These are phyloP conservation scores for Dasyurus viverrinus DNA, from an alignment of 2,113 vertebrate species.

Conservation along the genomic window DNA sequence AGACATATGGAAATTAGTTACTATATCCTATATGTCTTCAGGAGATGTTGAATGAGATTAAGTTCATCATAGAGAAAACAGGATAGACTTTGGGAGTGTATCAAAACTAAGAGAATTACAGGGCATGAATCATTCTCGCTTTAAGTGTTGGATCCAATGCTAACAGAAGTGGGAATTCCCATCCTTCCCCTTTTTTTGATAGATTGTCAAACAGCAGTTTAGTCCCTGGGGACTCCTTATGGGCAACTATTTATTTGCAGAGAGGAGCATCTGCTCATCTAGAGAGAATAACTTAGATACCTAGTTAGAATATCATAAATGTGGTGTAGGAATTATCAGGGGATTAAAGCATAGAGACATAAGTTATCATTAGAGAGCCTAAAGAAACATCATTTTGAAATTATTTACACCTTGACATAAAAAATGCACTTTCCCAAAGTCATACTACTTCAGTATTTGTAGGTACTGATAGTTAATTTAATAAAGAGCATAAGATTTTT, in stretches of 20 bases:
- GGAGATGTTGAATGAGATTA: not conserved
- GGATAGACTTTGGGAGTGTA: not conserved
- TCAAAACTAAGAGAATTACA: not conserved
- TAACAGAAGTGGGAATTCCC: not conserved
- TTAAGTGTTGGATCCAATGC: not conserved
- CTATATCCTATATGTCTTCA: not conserved
- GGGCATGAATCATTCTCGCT: not conserved
- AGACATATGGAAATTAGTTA: not conserved
- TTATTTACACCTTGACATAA: not conserved
- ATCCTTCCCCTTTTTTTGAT: not conserved
- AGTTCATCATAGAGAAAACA: not conserved
- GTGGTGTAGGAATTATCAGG: not conserved
- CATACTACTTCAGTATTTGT: not conserved
- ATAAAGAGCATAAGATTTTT: not conserved
- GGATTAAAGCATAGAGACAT: not conserved
- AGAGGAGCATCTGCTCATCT: not conserved
- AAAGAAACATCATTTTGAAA: not conserved
- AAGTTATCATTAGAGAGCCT: not conserved
- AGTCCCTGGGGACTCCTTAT: not conserved
- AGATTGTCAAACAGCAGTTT: not conserved
- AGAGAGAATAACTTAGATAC: not conserved
- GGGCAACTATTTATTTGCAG: not conserved
- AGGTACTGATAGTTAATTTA: not conserved
- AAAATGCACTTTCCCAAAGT: not conserved
- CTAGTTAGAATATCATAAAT: not conserved